Conservation (phyloP, 2,113 vertebrate genomes). For the Nasalis larvatus region DNA sequence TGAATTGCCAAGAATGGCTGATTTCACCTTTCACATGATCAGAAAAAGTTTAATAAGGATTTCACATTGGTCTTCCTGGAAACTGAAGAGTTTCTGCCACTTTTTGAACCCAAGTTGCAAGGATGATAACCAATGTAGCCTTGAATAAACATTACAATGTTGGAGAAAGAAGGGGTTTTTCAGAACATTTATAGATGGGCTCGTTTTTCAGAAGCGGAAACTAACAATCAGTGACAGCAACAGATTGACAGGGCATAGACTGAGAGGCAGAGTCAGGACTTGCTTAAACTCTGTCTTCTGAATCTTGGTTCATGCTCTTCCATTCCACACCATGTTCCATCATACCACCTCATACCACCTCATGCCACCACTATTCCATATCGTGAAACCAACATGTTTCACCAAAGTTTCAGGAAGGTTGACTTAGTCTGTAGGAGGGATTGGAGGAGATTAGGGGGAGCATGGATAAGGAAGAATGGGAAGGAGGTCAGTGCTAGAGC, state of each 20-base stretch:
- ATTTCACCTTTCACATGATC: background rate
- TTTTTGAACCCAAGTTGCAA: slow-evolving; percentile 16
- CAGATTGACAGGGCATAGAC: background rate
- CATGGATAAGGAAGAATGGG: background rate
- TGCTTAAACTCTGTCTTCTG: background rate
- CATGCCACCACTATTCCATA: background rate
- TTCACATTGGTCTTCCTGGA: background rate
- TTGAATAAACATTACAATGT: background rate
- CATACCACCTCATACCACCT: background rate
- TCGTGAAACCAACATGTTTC: background rate
- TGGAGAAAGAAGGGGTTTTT: background rate
- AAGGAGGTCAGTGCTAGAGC: background rate
- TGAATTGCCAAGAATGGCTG: background rate
- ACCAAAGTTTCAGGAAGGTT: background rate
- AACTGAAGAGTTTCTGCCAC: background rate
- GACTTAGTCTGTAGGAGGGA: background rate
- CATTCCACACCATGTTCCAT: background rate
- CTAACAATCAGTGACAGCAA: background rate
- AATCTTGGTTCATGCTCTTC: background rate
- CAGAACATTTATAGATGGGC: background rate
- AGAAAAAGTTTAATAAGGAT: slow-evolving; percentile 10
- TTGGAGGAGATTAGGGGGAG: background rate
- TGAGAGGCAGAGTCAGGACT: background rate
- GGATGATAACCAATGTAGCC: background rate
- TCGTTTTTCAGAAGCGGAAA: slow-evolving; percentile 21